phyloP scores from a whole-genome alignment of 2,113 vertebrate genomes.

The Varanus salvator region DNA sequence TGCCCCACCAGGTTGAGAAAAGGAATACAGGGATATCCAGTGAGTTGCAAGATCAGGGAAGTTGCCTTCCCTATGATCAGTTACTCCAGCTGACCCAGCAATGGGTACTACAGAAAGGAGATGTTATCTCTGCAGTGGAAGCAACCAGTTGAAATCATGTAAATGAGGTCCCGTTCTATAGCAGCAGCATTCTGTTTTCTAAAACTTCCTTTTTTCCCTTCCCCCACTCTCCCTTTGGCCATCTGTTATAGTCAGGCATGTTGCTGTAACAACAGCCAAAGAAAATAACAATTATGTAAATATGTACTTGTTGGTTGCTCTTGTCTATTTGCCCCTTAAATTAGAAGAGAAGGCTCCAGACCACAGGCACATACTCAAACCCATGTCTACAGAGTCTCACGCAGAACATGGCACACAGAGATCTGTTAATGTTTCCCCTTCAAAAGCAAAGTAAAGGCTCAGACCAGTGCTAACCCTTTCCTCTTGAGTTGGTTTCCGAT shows the following conservation, averaged over 20 bases:
- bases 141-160: neutral
- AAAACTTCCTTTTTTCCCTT: slow-evolving; percentile 12
- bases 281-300: slow-evolving; percentile 37
- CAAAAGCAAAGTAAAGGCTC: neutral
- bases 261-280: slow-evolving; percentile 22
- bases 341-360: slow-evolving; percentile 16
- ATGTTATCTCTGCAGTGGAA: slow-evolving; percentile 18
- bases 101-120: slow-evolving; percentile 32
- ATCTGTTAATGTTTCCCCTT: neutral
- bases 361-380: slow-evolving; percentile 6
- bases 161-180: slow-evolving; percentile 27
- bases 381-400: slow-evolving; percentile 35
- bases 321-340: accelerated
- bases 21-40: neutral
- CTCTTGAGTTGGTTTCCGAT: neutral
- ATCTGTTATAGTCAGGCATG: neutral
- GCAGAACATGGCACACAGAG: neutral
- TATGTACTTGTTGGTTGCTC: neutral
- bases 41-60: neutral
- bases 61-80: neutral
- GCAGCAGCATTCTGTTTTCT: neutral
- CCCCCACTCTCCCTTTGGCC: neutral
- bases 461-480: neutral
- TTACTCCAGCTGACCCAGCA: slow-evolving; percentile 11
- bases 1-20: neutral